Base-by-base conservation (phyloP, 1,140 invertebrate genomes). In the Drosophila jambulina region DNA sequence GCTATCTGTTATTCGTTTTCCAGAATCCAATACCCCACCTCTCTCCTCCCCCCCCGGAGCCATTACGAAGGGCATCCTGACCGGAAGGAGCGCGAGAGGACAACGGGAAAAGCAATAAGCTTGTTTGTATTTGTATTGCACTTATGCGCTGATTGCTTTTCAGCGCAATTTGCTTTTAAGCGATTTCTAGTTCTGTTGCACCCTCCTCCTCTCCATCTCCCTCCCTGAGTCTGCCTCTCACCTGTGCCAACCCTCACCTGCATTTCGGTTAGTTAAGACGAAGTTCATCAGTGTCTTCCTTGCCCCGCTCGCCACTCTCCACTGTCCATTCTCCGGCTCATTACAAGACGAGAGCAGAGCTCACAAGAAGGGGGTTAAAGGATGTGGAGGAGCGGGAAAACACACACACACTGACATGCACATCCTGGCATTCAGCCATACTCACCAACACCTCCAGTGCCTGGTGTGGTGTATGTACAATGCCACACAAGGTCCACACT, bases 41-140 rank as follows among this genome's bases (percentile, higher is more conserved):
- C 21, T 23, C 4, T 2, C 6, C 10, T 1, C 9, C 10, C 0
- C 17, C 13, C 10, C 12, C 8, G 25, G 42, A 4, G 13, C 48
- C 32, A 54, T 56, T 68, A 40, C 29, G 49, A 53, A 56, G 17
- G 65, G 45, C 68, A 49, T 71, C 51, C 69, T 71, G 68, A 43
- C 69, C 69, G 69, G 69, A 72, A 72, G 70, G 43, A 72, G 43
- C 53, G 65, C 51, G 54, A 75, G 54, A 80, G 63, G 77, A 75
- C 59, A 64, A 76, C 60, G 75, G 72, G 65, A 81, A 81, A 81
- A 81, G 72, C 79, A 81, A 81, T 81, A 81, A 81, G 75, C 79
- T 81, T 81, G 78, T 81, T 81, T 81, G 79, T 81, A 81, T 81
- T 81, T 81, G 79, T 81, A 81, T 81, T 81, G 78, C 79, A 81